Evolutionary conservation across 2,113 vertebrate genomes (phyloP), one percentile per base, ranked within the genome.

Genomic region (Sebastes schlegelii): DNA sequence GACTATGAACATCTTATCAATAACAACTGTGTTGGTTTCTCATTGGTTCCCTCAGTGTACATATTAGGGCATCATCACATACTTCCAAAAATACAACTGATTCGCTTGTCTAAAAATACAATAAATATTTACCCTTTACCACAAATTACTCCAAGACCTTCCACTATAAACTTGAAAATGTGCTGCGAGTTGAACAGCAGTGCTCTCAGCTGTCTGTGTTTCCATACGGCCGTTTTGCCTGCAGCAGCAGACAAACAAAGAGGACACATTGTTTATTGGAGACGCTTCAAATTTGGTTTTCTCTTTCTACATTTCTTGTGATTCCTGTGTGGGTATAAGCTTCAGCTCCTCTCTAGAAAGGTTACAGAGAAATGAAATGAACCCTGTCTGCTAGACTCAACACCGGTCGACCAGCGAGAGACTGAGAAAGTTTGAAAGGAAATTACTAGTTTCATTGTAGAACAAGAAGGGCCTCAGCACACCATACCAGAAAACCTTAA

Each of bases 191-290:
- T 49, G n/a, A 63, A 6, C 10, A n/a, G 58, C 23, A 34, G 23
- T 34, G 10, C 12, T 62, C 40, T 64, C 8, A 46, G 64, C 10
- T 45, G 40, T 65, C 45, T 48, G 12, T 54, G 26, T 3, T 70
- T 65, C 5, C 10, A 58, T 60, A 21, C 6, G 5, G 17, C 5
- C 14, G 43, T 66, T 66, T 66, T 21, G 19, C 19, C 23, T 46
- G 21, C 17, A 49, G 42, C 69, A 72, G 54, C 40, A 72, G 42
- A 26, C n/a, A 19, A 73, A 26, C 55, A 73, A 23, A 74, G 54
- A 26, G 58, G 43, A 21, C 8, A 42, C 10, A 34, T 2, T 58
- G 54, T 67, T 77, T 67, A 49, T 34, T 17, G 19, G 21, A 55
- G 40, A 58, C 43, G 34, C 8, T 21, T 34, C 3, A 65, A 7